A percentile compares a stretch with the other conserved stretches of the same genome.
phyloP scores from a whole-genome alignment of 2,888 invertebrate genomes.

The Actias luna region DNA sequence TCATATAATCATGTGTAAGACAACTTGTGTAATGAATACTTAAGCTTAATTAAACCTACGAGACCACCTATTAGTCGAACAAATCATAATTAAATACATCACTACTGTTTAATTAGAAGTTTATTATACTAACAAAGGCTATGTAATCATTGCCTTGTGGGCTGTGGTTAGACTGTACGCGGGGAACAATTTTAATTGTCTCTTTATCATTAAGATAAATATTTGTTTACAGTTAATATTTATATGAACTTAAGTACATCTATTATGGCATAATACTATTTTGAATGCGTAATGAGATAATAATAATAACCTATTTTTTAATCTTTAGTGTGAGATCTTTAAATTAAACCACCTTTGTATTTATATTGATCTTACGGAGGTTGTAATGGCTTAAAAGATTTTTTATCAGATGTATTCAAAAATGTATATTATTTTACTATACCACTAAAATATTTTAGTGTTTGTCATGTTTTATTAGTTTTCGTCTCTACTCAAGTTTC shows the following conservation, averaged over 20 bases:
- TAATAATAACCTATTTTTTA: no score
- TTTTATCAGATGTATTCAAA: no score
- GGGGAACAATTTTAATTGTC: conserved; percentile 14
- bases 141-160: conserved; percentile 17
- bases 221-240: background rate
- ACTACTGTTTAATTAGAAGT: conserved; percentile 51
- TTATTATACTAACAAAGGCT: conserved; percentile 46
- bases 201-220: background rate
- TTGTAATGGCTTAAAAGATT: no score
- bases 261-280: background rate
- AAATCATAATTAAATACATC: conserved; percentile 57
- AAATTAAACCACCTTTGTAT: no score
- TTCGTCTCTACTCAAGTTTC: no score
- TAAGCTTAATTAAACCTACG: conserved; percentile 47
- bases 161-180: conserved; percentile 15
- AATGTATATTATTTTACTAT: no score
- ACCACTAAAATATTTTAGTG: no score
- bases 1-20: conserved; percentile 22
- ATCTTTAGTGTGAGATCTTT: no score
- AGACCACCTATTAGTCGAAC: conserved; percentile 49
- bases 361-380: no score
- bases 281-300: background rate
- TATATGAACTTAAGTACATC: background rate
- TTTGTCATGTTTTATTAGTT: no score
- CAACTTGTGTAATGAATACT: conserved; percentile 33